Conservation (phyloP, 2,888 invertebrate genomes). For the Nymphalis c-album region DNA sequence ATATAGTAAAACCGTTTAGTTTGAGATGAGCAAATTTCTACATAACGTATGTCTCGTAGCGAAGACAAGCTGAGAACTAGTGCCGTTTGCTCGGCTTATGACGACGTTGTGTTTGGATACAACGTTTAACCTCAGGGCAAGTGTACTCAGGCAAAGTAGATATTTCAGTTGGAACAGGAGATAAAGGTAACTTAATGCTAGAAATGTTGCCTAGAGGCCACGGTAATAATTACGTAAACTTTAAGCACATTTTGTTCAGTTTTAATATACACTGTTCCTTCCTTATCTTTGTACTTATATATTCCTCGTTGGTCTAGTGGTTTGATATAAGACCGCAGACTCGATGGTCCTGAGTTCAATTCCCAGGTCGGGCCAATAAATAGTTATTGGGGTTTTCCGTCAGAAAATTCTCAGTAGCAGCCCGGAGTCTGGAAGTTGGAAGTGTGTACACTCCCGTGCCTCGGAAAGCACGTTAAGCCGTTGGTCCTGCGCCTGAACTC, state of each 20-base stretch:
- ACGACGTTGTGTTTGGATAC: slow-evolving; percentile 57
- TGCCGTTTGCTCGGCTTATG: slow-evolving; percentile 58
- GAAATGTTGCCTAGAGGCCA: slow-evolving; percentile 26
- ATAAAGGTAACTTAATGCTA: slow-evolving; percentile 34
- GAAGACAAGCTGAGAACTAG: slow-evolving; percentile 63
- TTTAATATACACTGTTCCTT: slow-evolving; percentile 17
- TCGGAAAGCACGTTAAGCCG: too few relatives aligned
- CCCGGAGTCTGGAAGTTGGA: too few relatives aligned
- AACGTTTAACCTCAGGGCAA: slow-evolving; percentile 52
- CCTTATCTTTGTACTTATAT: slow-evolving; percentile 1
- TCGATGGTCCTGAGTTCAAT: too few relatives aligned
- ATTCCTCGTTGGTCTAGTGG: neutral
- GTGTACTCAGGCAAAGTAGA: slow-evolving; percentile 34
- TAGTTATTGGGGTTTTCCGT: too few relatives aligned
- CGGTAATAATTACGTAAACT: slow-evolving; percentile 15
- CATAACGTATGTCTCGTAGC: slow-evolving; percentile 47
- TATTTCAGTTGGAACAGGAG: slow-evolving; percentile 30
- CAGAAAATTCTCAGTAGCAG: too few relatives aligned
- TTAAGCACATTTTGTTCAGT: slow-evolving; percentile 17
- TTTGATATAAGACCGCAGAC: too few relatives aligned
- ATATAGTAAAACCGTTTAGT: slow-evolving; percentile 24
- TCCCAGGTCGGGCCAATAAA: too few relatives aligned
- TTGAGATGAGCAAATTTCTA: slow-evolving; percentile 16
- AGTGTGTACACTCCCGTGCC: too few relatives aligned
- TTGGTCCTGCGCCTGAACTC: too few relatives aligned